These are phyloP conservation scores for rabbit (Oryctolagus cuniculus) DNA, from an alignment of 2,113 vertebrate genomes.

Conservation along the genomic window DNA sequence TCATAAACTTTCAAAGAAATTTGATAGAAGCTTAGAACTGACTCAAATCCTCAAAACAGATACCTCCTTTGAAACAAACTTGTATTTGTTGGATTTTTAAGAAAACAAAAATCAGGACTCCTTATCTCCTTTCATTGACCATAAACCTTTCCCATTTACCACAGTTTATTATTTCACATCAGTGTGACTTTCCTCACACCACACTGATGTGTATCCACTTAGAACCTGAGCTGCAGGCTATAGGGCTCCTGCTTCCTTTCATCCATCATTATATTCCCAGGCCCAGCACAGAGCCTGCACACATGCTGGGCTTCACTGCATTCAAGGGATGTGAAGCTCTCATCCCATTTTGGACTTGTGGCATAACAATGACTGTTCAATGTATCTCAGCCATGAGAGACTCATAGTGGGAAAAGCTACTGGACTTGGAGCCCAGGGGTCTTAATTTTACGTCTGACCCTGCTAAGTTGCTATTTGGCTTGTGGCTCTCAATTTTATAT, in stretches of 20 bases:
- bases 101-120: not conserved
- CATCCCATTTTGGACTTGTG: not conserved
- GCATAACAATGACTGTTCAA: not conserved
- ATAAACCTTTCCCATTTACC: not conserved
- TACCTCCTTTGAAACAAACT: no score
- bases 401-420: not conserved
- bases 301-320: not conserved
- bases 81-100: not conserved
- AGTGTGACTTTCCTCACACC: not conserved
- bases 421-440: accelerated
- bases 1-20: no score
- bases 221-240: not conserved
- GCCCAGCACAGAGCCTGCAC: not conserved
- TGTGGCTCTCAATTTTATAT: not conserved
- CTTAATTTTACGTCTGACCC: not conserved
- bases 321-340: not conserved
- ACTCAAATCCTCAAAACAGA: no score
- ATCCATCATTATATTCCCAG: no score
- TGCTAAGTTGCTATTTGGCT: not conserved
- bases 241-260: not conserved
- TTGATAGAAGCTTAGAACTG: no score
- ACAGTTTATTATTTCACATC: not conserved
- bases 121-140: not conserved
- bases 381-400: not conserved
- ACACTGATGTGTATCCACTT: not conserved